Evolutionary conservation across 2,113 vertebrate species (phyloP), one percentile per base, ranked within the genome.

Genomic region (Ophthalmolycus amberensis): DNA sequence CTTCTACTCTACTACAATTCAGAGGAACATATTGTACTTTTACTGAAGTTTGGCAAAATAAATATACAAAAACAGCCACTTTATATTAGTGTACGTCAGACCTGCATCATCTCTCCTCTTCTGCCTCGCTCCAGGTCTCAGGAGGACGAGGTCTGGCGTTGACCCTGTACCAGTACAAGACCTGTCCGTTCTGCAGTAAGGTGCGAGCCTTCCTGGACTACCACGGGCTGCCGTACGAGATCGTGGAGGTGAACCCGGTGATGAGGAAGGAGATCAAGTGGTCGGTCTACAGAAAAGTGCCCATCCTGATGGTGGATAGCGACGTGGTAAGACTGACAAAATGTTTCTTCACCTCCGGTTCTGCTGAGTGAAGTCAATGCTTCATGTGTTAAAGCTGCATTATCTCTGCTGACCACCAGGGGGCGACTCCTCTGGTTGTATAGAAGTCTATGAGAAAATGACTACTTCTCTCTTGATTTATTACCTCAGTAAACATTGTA

Each of bases 181-280:
- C 98, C 0, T 99, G 98, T 72, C 98, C 98, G 0, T 99, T 99
- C 95, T 99, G 98, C 95, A 99, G 98, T 91, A 99, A 99, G 78
- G 98, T 99, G 58, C 95, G 98, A 1, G 96, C 97, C 20, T 99
- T 99, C 89, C 94, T 99, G 15, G 98, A 99, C 92, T 99, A 96
- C 90, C 95, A 99, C 20, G 95, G 95, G 1, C 90, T 99, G 69
- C 95, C 96, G 6, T 99, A 99, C 64, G 88, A 97, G 79, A 93
- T 97, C 12, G 97, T 99, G 88, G 98, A 99, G 92, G 98, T 99
- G 64, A 99, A 99, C 86, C 98, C 98, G 0, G 96, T 99, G 82
- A 96, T 97, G 95, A 95, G 96, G 70, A 89, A 95, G 44, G 98
- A 99, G 89, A 97, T 99, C 85, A 98, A 98, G 90, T 99, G 99